These are phyloP conservation scores for Diarsia dahlii DNA, from an alignment of 2,888 invertebrate genomes.

Conservation along the genomic window DNA sequence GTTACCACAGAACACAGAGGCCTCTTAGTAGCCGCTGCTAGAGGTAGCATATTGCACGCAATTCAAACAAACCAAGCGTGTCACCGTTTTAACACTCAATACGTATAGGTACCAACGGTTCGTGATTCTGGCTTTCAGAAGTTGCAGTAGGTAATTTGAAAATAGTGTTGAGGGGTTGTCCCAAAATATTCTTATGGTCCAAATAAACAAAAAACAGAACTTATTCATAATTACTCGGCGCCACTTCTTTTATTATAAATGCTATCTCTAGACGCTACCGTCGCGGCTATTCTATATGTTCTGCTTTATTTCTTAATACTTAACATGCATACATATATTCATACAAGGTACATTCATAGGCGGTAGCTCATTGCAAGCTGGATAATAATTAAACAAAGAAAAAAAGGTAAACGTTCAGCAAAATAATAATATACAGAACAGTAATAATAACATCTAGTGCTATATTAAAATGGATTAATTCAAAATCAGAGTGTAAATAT, in stretches of 20 bases:
- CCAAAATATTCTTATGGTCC: too few relatives aligned
- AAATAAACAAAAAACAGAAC: too few relatives aligned
- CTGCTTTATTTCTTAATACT: background rate
- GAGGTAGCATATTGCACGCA: background rate
- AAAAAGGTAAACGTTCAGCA: background rate
- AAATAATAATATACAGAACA: constrained; percentile 13
- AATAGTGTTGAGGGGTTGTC: too few relatives aligned
- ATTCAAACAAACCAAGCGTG: background rate
- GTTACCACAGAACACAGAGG: background rate
- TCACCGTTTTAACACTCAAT: too few relatives aligned
- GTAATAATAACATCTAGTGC: constrained; percentile 6
- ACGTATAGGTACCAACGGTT: background rate
- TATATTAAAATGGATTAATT: background rate
- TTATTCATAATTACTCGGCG: background rate
- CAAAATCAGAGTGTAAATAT: background rate
- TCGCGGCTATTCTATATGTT: background rate
- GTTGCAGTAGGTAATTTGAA: background rate
- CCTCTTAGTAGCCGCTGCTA: background rate
- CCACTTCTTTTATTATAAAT: background rate
- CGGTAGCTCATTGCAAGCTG: constrained; percentile 62
- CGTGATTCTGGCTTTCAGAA: background rate
- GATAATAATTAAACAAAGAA: constrained; percentile 8
- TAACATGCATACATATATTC: constrained; percentile 43
- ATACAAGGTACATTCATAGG: constrained; percentile 14
- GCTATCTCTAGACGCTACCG: background rate